Evolutionary conservation across 2,888 invertebrate species (phyloP).

Genomic region (Podabrus alpinus): DNA sequence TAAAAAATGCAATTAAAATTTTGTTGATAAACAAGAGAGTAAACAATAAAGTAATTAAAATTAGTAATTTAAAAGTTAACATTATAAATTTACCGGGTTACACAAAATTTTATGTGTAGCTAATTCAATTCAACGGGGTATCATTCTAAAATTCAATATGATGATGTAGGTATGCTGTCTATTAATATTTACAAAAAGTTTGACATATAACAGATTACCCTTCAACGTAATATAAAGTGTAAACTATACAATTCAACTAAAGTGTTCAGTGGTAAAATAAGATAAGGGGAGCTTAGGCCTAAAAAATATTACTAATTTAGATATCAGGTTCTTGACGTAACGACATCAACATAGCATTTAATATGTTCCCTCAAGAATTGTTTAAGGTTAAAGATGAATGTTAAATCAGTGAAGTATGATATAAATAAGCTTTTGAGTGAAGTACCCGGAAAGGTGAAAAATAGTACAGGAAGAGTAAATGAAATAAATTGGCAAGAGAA

Average conservation of each 20-base stretch:
- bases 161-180: not conserved
- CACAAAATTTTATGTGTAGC: not conserved
- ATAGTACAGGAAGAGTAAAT: not conserved
- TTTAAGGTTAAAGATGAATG: not conserved
- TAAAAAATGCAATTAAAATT: not conserved
- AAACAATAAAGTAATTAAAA: not conserved
- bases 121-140: not conserved
- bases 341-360: not conserved
- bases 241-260: not conserved
- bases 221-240: not conserved
- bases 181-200: slow-evolving; percentile 3
- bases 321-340: not conserved
- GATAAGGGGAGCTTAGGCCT: not conserved
- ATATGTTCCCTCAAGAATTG: not conserved
- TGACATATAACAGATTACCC: not conserved
- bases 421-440: not conserved
- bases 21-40: not conserved
- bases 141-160: not conserved
- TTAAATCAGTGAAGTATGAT: not conserved
- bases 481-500: not conserved
- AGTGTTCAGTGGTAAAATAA: not conserved
- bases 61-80: not conserved
- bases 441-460: not conserved
- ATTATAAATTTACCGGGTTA: not conserved
- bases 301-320: not conserved